These are phyloP conservation scores for Tympanoctomys barrerae DNA, from an alignment of 2,797 vertebrate genomes.

Conservation along the genomic window DNA sequence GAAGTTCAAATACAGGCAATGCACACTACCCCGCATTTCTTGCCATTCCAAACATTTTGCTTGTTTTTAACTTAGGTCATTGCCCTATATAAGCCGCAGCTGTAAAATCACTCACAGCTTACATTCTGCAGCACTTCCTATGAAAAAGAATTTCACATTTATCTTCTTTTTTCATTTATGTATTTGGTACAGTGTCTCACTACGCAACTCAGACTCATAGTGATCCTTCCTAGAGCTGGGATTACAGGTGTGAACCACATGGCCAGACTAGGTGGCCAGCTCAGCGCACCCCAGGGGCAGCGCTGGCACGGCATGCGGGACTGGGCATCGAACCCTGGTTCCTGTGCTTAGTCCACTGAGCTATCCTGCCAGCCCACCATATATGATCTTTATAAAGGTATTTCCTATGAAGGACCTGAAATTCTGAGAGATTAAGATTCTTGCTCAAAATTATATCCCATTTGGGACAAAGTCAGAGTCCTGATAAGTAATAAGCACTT, in stretches of 20 bases:
- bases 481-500: background rate
- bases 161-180: background rate
- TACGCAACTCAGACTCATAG: too few relatives aligned
- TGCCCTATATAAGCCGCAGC: slow-evolving; percentile 42
- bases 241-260: too few relatives aligned
- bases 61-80: background rate
- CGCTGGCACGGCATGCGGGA: too few relatives aligned
- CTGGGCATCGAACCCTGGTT: too few relatives aligned
- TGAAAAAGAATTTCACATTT: slow-evolving; percentile 34
- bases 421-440: slow-evolving; percentile 38
- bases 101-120: slow-evolving; percentile 55
- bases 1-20: background rate
- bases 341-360: too few relatives aligned
- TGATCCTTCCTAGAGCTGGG: too few relatives aligned
- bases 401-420: background rate
- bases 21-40: background rate
- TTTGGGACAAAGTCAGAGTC: background rate
- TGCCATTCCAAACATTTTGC: background rate
- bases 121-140: slow-evolving; percentile 8
- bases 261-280: too few relatives aligned
- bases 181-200: too few relatives aligned
- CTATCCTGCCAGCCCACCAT: background rate
- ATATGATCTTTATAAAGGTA: slow-evolving; percentile 6
- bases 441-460: slow-evolving; percentile 4
- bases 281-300: too few relatives aligned